Evolutionary conservation across 2,113 vertebrate genomes (phyloP).

Genomic region (Poeciliopsis turrubarensis): DNA sequence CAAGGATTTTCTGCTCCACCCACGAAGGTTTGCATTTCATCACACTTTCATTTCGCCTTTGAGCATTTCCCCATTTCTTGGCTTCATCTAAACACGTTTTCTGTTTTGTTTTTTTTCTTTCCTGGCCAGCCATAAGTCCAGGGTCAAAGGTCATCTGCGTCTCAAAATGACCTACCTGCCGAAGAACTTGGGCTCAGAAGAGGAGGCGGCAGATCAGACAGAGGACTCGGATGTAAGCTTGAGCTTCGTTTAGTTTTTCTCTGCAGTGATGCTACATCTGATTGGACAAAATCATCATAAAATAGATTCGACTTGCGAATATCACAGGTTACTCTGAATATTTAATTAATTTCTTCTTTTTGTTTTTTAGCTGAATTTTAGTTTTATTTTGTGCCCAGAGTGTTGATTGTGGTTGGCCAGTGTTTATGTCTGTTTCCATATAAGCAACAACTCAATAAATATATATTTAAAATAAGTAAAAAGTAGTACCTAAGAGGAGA

Average conservation of each 20-base stretch:
- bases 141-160: constrained; percentile 95
- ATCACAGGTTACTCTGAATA: neutral
- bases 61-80: neutral
- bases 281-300: neutral
- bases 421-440: too few species aligned
- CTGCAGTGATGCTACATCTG: neutral
- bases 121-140: constrained; percentile 88
- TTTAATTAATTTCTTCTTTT: too few species aligned
- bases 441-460: too few species aligned
- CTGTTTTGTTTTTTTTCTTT: constrained; percentile 1
- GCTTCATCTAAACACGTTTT: neutral
- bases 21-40: constrained; percentile 87
- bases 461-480: too few species aligned
- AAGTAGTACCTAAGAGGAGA: too few species aligned
- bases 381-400: too few species aligned
- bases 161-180: constrained; percentile 99
- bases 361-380: too few species aligned
- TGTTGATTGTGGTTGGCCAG: too few species aligned
- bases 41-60: constrained; percentile 17
- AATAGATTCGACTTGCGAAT: neutral
- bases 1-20: constrained; percentile 98
- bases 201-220: constrained; percentile 85
- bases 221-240: constrained; percentile 89
- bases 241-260: neutral
- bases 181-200: constrained; percentile 86